Percentiles rank a stretch among this genome's conserved stretches.
Evolutionary conservation across 2,113 vertebrate species (phyloP).

Genomic region (Theropithecus gelada): DNA sequence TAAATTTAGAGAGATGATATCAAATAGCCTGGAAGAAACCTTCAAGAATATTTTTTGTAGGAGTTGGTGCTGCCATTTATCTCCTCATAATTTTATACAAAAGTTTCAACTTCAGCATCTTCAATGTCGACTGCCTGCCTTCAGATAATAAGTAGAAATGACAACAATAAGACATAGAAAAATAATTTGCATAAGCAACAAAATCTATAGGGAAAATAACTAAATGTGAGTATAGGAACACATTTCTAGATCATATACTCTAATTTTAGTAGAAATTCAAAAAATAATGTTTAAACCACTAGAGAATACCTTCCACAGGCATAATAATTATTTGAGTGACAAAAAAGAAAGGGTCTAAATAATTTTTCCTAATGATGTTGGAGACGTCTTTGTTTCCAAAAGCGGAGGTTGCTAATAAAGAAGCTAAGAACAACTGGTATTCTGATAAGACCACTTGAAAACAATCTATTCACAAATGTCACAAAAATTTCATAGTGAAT

Average conservation of each 20-base stretch:
- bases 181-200: slow-evolving; percentile 55
- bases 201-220: slow-evolving; percentile 40
- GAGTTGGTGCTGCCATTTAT: slow-evolving; percentile 25
- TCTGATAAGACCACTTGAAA: not conserved
- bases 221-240: not conserved
- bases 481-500: not conserved
- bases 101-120: slow-evolving; percentile 26
- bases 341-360: not conserved
- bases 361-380: not conserved
- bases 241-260: not conserved
- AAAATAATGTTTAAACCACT: not conserved
- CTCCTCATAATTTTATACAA: slow-evolving; percentile 48
- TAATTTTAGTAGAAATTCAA: not conserved
- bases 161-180: slow-evolving; percentile 52
- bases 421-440: not conserved
- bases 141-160: not conserved
- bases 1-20: slow-evolving; percentile 47
- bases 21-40: slow-evolving; percentile 25
- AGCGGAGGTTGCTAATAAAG: not conserved
- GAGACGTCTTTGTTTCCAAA: not conserved
- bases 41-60: slow-evolving; percentile 58
- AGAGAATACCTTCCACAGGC: not conserved
- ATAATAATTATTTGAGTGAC: not conserved
- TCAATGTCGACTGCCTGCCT: slow-evolving; percentile 22
- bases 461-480: not conserved